These are phyloP conservation scores for Fregetta grallaria DNA, from an alignment of 2,113 vertebrate species.

Conservation along the genomic window DNA sequence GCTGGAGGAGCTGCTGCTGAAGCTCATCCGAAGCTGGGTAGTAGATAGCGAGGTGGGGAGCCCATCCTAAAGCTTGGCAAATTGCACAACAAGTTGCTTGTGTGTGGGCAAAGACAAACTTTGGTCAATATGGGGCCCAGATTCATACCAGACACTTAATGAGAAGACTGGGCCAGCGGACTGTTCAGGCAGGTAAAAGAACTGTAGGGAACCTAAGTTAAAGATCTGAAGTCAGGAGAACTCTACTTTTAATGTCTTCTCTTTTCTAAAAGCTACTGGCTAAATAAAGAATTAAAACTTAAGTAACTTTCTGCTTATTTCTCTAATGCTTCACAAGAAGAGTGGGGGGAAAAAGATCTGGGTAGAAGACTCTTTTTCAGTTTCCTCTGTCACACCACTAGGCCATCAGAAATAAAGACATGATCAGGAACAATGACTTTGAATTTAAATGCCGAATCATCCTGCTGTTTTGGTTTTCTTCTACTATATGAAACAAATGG, in stretches of 20 bases:
- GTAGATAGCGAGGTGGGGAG: too few species aligned
- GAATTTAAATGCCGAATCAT: neutral
- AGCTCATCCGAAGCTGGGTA: neutral
- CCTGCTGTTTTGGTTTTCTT: neutral
- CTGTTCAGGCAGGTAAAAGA: neutral
- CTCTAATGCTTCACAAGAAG: neutral
- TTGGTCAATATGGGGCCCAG: rapidly evolving
- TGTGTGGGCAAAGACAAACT: neutral
- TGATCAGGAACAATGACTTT: neutral
- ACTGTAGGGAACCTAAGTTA: neutral
- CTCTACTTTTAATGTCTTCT: neutral
- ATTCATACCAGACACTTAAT: rapidly evolving
- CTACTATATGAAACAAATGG: rapidly evolving
- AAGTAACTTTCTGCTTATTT: neutral
- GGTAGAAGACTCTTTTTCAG: neutral
- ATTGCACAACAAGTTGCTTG: too few species aligned
- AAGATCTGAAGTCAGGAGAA: neutral
- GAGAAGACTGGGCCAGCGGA: too few species aligned
- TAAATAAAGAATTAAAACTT: neutral
- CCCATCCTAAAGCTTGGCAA: neutral
- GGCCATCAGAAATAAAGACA: neutral
- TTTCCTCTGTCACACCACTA: neutral
- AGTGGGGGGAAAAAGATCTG: neutral
- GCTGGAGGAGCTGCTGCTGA: neutral
- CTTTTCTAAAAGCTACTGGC: neutral